These are phyloP conservation scores for Caenorhabditis japonica DNA, from an alignment of 2,888 invertebrate species.

Conservation along the genomic window DNA sequence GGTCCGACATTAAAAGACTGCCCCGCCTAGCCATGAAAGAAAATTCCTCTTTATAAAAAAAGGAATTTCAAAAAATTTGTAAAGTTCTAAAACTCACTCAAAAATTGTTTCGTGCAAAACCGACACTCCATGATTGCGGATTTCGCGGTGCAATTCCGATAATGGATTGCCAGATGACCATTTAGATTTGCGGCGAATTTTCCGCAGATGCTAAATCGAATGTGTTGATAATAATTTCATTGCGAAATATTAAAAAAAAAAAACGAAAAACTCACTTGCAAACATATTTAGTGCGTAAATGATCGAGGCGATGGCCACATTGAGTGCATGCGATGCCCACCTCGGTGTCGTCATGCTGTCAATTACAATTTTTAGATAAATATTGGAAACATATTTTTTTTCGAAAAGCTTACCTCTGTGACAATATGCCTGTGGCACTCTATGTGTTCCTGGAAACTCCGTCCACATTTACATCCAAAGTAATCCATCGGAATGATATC, in stretches of 20 bases:
- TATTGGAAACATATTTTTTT: too few species aligned
- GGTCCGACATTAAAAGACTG: too few species aligned
- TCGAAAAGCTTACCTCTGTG: slow-evolving; percentile 14
- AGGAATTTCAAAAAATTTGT: not conserved
- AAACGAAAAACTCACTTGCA: slow-evolving; percentile 10
- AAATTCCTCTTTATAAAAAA: too few species aligned
- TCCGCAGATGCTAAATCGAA: slow-evolving; percentile 14
- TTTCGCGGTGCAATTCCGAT: slow-evolving; percentile 19
- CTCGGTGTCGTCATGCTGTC: slow-evolving; percentile 22
- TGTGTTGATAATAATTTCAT: not conserved
- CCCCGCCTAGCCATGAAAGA: too few species aligned
- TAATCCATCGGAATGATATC: not conserved
- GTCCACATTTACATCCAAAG: slow-evolving; percentile 18
- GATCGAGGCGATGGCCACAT: slow-evolving; percentile 14
- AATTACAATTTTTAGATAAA: not conserved
- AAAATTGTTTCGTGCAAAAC: slow-evolving; percentile 36
- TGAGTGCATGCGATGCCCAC: not conserved
- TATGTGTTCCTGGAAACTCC: not conserved
- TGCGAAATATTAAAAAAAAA: not conserved
- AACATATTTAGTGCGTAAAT: slow-evolving; percentile 5
- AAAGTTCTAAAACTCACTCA: slow-evolving; percentile 23
- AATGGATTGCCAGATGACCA: slow-evolving; percentile 22
- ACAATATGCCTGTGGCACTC: slow-evolving; percentile 41
- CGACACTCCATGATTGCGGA: slow-evolving; percentile 45
- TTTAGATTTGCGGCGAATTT: slow-evolving; percentile 16